These are phyloP conservation scores for Zele albiditarsus DNA, from an alignment of 2,888 invertebrate species.

Conservation along the genomic window DNA sequence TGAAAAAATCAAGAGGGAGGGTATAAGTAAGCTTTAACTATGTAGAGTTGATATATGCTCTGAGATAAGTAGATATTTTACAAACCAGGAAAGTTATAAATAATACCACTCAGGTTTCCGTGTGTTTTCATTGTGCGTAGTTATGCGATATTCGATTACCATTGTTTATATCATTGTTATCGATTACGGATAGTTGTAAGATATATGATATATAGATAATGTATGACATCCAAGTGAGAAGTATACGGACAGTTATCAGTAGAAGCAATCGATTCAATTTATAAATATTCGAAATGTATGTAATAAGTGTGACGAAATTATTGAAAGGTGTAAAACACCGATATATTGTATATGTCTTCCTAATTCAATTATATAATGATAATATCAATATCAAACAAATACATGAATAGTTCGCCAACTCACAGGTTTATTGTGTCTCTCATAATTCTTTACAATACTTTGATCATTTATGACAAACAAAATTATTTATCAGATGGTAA, in stretches of 20 bases:
- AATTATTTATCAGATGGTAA: no score
- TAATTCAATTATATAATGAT: neutral
- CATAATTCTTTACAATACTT: no score
- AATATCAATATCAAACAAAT: constrained; percentile 53
- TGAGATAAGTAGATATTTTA: neutral
- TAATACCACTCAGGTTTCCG: neutral
- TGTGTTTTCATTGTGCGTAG: neutral
- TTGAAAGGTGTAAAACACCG: neutral
- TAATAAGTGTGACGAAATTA: neutral
- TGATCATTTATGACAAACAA: no score
- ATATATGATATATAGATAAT: neutral
- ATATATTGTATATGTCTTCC: neutral
- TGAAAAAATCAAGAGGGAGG: neutral
- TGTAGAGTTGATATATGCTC: neutral
- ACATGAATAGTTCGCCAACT: no score
- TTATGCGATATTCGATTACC: neutral
- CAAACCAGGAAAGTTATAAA: neutral
- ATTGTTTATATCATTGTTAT: neutral
- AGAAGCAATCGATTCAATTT: neutral
- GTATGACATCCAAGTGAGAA: neutral
- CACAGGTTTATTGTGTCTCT: no score
- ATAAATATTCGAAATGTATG: neutral
- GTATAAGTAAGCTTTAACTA: neutral
- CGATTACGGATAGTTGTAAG: neutral
- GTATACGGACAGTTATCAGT: neutral